Evolutionary conservation across 2,797 vertebrate genomes (phyloP).

Genomic region (Characodon lateralis): DNA sequence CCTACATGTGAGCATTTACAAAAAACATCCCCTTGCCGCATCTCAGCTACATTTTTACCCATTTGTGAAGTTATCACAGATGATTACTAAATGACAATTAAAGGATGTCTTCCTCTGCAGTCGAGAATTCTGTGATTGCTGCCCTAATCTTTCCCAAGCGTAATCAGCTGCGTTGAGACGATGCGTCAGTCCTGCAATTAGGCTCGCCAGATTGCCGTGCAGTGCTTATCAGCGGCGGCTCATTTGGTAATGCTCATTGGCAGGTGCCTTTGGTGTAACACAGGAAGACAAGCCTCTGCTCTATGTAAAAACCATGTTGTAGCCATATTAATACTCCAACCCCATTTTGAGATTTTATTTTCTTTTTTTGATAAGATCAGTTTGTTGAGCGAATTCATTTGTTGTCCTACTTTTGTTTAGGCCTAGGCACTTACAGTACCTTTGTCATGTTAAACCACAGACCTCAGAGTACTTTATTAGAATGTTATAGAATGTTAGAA

Average conservation of each 20-base stretch:
- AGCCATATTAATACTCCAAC: background rate
- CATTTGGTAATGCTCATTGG: conserved; percentile 53
- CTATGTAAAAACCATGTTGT: conserved; percentile 46
- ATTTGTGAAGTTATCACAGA: conserved; percentile 9
- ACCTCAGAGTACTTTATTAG: no score
- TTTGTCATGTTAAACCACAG: no score
- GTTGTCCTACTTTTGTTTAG: conserved; percentile 21
- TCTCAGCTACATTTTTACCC: background rate
- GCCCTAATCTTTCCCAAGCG: conserved; percentile 47
- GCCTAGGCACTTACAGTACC: conserved; percentile 11
- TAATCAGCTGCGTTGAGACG: conserved; percentile 48
- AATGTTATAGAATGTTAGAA: background rate
- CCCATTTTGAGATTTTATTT: background rate
- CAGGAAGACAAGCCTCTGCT: conserved; percentile 48
- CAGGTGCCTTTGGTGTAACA: conserved; percentile 51
- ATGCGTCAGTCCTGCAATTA: conserved; percentile 59
- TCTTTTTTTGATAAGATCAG: background rate
- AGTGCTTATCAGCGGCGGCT: conserved; percentile 42
- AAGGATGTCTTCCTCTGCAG: conserved; percentile 5
- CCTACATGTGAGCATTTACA: background rate
- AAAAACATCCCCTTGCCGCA: background rate
- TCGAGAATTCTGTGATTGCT: conserved; percentile 39
- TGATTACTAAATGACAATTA: conserved; percentile 42
- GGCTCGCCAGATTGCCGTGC: conserved; percentile 37
- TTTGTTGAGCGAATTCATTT: conserved; percentile 1